Percentiles rank a stretch among this genome's conserved stretches.
Evolutionary conservation across 2,888 invertebrate genomes (phyloP).

Genomic region (Protophormia terraenovae): DNA sequence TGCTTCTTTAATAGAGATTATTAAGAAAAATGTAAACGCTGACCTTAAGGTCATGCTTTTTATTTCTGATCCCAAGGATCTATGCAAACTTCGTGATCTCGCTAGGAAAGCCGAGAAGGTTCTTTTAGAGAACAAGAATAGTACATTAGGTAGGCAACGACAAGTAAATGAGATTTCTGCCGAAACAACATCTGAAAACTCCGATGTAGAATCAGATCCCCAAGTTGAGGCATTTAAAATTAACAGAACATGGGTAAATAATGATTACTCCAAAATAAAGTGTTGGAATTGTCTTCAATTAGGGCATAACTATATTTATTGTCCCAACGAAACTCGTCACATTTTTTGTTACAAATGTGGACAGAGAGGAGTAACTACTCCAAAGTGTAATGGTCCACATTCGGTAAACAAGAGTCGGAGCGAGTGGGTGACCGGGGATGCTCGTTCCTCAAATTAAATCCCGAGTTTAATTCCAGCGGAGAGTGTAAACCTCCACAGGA

Average conservation of each 20-base stretch:
- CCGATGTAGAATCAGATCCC: neutral
- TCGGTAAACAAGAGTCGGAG: neutral
- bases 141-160: neutral
- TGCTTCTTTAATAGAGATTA: neutral
- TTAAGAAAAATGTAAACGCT: slow-evolving; percentile 15
- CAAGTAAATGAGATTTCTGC: neutral
- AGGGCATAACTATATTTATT: slow-evolving; percentile 4
- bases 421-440: slow-evolving; percentile 14
- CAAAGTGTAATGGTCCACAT: neutral
- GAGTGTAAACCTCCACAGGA: slow-evolving; percentile 8
- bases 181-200: neutral
- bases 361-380: neutral
- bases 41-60: slow-evolving; percentile 18
- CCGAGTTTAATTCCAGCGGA: neutral
- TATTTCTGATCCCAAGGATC: neutral
- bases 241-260: neutral
- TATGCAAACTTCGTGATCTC: neutral
- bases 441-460: slow-evolving; percentile 9
- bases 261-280: neutral
- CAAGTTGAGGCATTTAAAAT: neutral
- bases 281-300: slow-evolving; percentile 18
- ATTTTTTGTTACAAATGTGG: slow-evolving; percentile 26
- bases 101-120: slow-evolving; percentile 19
- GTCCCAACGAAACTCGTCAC: neutral
- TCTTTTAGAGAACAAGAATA: neutral